Evolutionary conservation across 2,888 invertebrate genomes (phyloP).

Genomic region (Ennomos quercinarius): DNA sequence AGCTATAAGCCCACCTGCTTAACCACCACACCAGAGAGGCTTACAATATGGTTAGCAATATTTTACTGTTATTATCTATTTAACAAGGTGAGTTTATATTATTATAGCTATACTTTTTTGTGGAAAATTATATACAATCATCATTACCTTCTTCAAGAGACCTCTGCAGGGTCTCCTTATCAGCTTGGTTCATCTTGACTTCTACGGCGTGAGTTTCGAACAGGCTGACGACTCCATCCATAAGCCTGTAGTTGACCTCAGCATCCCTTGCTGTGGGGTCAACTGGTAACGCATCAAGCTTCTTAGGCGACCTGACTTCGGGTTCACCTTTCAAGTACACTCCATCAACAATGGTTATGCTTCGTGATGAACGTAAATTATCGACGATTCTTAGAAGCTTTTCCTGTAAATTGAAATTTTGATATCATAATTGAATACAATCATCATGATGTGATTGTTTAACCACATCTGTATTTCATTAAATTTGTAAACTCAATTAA

Average conservation of each 20-base stretch:
- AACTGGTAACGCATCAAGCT: constrained; percentile 88
- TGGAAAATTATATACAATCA: too few species aligned
- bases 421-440: too few species aligned
- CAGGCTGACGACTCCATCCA: constrained; percentile 91
- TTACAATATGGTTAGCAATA: too few species aligned
- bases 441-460: too few species aligned
- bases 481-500: too few species aligned
- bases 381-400: constrained; percentile 89
- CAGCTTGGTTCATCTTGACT: constrained; percentile 91
- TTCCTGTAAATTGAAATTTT: constrained; percentile 79
- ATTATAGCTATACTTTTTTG: too few species aligned
- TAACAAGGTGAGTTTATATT: too few species aligned
- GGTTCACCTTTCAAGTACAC: constrained; percentile 85
- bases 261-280: constrained; percentile 90
- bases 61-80: too few species aligned
- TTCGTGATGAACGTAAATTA: constrained; percentile 70
- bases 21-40: too few species aligned
- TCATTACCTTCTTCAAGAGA: constrained; percentile 92
- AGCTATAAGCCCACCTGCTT: too few species aligned
- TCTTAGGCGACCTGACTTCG: constrained; percentile 79
- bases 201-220: constrained; percentile 92
- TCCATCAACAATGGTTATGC: constrained; percentile 87
- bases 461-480: too few species aligned
- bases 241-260: constrained; percentile 89
- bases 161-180: constrained; percentile 90